Conservation (phyloP, 30 jellyfish, hydroid and myxozoan species). For the Mastigias papua region DNA sequence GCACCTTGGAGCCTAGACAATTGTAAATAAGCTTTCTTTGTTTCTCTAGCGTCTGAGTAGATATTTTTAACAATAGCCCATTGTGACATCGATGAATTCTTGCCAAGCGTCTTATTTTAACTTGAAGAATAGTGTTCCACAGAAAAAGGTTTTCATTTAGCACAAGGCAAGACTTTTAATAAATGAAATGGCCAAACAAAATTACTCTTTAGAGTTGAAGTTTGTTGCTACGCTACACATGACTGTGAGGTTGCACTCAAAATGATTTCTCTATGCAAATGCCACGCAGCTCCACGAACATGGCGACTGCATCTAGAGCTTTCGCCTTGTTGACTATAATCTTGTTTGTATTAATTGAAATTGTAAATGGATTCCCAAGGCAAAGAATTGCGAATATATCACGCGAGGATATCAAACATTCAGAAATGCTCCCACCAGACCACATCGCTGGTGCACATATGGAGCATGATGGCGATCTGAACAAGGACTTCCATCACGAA, state of each 20-base stretch:
- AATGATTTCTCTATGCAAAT: neutral
- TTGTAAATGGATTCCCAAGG: slow-evolving; percentile 43
- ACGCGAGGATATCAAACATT: slow-evolving; percentile 73
- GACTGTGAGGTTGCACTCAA: slow-evolving; percentile 1
- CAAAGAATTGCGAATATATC: slow-evolving; percentile 66
- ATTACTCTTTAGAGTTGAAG: neutral
- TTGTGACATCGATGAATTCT: too few relatives aligned
- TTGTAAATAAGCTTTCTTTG: too few relatives aligned
- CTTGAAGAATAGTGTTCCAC: too few relatives aligned
- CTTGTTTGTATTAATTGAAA: neutral
- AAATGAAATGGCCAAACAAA: too few relatives aligned
- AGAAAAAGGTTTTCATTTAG: too few relatives aligned
- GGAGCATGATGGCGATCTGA: slow-evolving; percentile 92
- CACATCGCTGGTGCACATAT: slow-evolving; percentile 89
- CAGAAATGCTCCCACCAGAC: slow-evolving; percentile 91
- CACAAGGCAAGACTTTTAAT: too few relatives aligned
- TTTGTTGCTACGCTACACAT: slow-evolving; percentile 34
- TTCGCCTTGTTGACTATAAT: neutral
- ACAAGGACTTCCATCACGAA: slow-evolving; percentile 91
- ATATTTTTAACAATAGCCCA: too few relatives aligned
- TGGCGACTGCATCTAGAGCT: neutral
- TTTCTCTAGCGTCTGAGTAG: too few relatives aligned
- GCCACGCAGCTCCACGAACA: slow-evolving; percentile 17
- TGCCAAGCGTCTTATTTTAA: too few relatives aligned
- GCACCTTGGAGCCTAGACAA: too few relatives aligned